These are phyloP conservation scores for Perithous albicinctus DNA, from an alignment of 2,888 invertebrate genomes.

Conservation along the genomic window DNA sequence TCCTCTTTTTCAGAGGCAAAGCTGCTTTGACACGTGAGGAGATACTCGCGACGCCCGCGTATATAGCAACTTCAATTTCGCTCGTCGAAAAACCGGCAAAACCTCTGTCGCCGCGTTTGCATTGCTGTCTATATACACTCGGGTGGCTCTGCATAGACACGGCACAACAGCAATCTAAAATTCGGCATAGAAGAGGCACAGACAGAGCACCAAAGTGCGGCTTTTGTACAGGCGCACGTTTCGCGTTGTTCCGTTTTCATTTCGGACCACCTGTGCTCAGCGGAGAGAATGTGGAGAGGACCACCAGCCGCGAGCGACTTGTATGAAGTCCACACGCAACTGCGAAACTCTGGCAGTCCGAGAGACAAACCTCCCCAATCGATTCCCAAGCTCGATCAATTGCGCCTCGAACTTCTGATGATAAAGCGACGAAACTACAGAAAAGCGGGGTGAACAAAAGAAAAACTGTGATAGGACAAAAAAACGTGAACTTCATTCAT, in stretches of 20 bases:
- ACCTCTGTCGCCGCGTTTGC: neutral
- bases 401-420: neutral
- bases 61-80: conserved; percentile 46
- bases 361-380: neutral
- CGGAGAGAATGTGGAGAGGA: neutral
- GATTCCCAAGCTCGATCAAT: neutral
- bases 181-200: conserved; percentile 3
- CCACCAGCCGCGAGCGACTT: neutral
- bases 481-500: neutral
- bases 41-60: conserved; percentile 11
- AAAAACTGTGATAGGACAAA: neutral
- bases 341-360: neutral
- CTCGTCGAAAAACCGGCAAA: conserved; percentile 18
- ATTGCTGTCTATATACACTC: neutral
- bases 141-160: neutral
- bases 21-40: conserved; percentile 54
- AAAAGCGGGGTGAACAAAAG: neutral
- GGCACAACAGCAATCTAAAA: neutral
- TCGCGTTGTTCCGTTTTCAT: neutral
- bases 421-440: neutral
- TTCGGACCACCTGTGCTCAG: conserved; percentile 5
- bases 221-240: conserved; percentile 16
- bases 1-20: conserved; percentile 6
- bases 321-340: conserved; percentile 2
- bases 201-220: conserved; percentile 3